Percentiles rank a stretch among this genome's conserved stretches.
These are phyloP conservation scores for Bombus consobrinus DNA, from an alignment of 1,140 invertebrate species.

Conservation along the genomic window DNA sequence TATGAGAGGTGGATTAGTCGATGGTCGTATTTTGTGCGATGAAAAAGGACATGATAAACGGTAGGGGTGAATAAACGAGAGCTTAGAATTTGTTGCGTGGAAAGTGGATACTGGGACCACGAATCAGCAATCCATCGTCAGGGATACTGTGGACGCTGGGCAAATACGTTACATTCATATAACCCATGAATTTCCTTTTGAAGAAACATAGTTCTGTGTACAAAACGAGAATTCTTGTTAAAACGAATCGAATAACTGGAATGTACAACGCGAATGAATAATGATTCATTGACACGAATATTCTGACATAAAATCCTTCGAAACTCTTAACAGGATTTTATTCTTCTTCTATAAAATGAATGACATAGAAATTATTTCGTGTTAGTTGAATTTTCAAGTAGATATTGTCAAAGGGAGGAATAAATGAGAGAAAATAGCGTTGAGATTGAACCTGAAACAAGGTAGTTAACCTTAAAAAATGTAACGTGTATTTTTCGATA, in stretches of 20 bases:
- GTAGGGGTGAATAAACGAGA: background rate
- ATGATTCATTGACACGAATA: background rate
- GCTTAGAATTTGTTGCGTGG: conserved; percentile 6
- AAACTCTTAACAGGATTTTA: background rate
- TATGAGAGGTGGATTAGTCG: background rate
- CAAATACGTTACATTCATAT: background rate
- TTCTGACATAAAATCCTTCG: background rate
- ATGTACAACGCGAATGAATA: background rate
- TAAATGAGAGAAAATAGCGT: background rate
- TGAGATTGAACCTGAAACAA: background rate
- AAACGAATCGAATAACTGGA: background rate
- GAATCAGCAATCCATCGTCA: background rate
- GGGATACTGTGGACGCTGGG: background rate
- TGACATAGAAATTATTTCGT: background rate
- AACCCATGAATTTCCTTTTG: background rate
- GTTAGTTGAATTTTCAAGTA: background rate
- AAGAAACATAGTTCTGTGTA: background rate
- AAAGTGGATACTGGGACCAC: background rate
- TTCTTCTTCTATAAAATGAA: background rate
- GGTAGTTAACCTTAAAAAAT: background rate
- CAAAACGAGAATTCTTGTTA: background rate
- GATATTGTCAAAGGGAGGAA: background rate
- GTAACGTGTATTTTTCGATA: conserved; percentile 7
- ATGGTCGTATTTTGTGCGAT: background rate
- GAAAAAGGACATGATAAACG: background rate